Percentiles rank a stretch among this genome's conserved stretches.
phyloP scores from a whole-genome alignment of 2,797 vertebrate species.

The Oophaga sylvatica region DNA sequence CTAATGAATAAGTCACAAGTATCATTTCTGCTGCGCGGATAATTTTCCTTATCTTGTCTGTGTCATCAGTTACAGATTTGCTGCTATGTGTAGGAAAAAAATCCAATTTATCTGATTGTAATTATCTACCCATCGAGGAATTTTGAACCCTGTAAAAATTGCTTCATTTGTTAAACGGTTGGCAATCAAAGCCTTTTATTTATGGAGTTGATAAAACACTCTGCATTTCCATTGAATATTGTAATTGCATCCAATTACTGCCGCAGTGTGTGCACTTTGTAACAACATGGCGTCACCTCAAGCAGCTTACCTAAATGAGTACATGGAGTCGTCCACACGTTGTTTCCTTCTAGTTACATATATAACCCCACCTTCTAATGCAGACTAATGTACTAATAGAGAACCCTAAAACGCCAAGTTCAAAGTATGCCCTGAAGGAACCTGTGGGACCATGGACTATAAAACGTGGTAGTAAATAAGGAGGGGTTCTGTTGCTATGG shows the following conservation, averaged over 20 bases:
- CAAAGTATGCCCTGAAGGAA: background rate
- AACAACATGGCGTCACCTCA: background rate
- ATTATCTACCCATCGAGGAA: slow-evolving; percentile 24
- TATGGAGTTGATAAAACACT: slow-evolving; percentile 8
- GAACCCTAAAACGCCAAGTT: background rate
- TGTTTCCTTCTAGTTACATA: no score
- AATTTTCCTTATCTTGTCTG: slow-evolving; percentile 19
- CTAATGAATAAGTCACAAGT: background rate
- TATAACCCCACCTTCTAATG: background rate
- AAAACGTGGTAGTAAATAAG: no score
- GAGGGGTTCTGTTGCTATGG: no score
- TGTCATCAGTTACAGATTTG: background rate
- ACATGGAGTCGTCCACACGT: no score
- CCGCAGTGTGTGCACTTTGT: background rate
- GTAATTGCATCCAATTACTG: background rate
- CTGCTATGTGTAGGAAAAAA: background rate
- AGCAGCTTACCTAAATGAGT: background rate
- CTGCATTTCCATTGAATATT: background rate
- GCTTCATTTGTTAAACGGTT: slow-evolving; percentile 11
- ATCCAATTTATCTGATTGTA: slow-evolving; percentile 23
- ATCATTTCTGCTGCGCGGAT: slow-evolving; percentile 3
- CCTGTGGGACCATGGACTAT: background rate
- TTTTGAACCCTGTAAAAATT: slow-evolving; percentile 50
- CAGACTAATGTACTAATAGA: background rate
- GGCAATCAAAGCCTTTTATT: background rate